A percentile compares a stretch with the other conserved stretches of the same genome.
phyloP scores from a whole-genome alignment of 2,113 vertebrate species.

The Smithornis capensis region DNA sequence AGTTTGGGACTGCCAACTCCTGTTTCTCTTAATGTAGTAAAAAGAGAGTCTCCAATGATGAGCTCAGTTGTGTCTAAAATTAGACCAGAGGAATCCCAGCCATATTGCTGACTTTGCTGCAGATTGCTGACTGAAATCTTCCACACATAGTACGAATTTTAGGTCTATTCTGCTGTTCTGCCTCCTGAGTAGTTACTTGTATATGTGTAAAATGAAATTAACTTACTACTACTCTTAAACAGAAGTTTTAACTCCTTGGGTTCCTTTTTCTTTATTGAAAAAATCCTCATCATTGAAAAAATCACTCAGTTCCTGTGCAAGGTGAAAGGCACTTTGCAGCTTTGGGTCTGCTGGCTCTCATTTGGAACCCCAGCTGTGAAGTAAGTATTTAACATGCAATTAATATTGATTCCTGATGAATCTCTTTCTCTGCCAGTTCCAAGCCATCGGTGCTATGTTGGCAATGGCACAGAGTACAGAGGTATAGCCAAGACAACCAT shows the following conservation, averaged over 20 bases:
- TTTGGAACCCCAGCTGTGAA: not conserved
- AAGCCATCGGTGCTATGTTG: slow-evolving; percentile 73
- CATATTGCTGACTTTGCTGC: slow-evolving; percentile 30
- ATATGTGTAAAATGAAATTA: not conserved
- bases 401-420: not conserved
- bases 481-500: slow-evolving; percentile 72
- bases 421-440: slow-evolving; percentile 68
- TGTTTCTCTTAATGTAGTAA: not conserved
- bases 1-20: not conserved
- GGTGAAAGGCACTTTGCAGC: not conserved
- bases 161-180: not conserved
- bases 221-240: not conserved
- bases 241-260: not conserved
- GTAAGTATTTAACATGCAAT: not conserved
- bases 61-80: slow-evolving; percentile 33
- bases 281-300: not conserved
- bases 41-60: not conserved
- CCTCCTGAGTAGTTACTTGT: not conserved
- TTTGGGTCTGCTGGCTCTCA: not conserved
- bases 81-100: slow-evolving; percentile 11
- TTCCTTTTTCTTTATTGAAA: not conserved
- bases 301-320: not conserved
- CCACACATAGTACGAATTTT: not conserved
- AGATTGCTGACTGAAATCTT: slow-evolving; percentile 20
- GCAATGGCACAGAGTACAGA: slow-evolving; percentile 79